Evolutionary conservation across 2,888 invertebrate species (phyloP).

Genomic region (Melitaea athalia): DNA sequence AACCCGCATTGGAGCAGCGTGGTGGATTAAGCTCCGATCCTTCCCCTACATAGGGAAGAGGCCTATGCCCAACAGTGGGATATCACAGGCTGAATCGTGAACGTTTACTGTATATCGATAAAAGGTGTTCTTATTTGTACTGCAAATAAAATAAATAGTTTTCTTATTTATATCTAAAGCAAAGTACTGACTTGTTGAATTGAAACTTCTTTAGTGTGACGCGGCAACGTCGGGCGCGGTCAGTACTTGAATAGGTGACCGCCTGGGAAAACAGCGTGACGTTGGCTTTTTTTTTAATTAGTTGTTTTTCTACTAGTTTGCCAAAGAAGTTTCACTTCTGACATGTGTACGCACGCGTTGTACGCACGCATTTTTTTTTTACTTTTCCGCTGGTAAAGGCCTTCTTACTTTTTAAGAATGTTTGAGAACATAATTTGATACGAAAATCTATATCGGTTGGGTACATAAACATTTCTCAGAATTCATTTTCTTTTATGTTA

Average conservation of each 20-base stretch:
- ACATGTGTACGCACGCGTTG: no score
- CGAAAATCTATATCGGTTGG: neutral
- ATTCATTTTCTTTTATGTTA: no score
- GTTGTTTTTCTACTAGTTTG: no score
- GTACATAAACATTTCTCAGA: neutral
- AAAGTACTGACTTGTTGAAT: neutral
- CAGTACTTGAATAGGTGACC: constrained; percentile 78
- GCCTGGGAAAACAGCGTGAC: constrained; percentile 37
- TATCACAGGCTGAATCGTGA: no score
- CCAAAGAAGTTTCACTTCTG: no score
- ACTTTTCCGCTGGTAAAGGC: neutral
- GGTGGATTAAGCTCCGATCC: no score
- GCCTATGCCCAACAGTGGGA: no score
- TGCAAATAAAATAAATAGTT: neutral
- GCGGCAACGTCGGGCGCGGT: constrained; percentile 75
- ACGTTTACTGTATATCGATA: constrained; percentile 20
- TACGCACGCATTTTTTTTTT: no score
- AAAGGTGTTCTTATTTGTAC: constrained; percentile 16
- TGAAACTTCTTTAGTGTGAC: no score
- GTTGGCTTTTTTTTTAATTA: no score
- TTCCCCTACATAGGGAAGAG: no score
- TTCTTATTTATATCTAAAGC: neutral
- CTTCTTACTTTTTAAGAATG: neutral
- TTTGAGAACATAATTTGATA: neutral
- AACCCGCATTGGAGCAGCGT: no score